Percentiles rank a stretch among this genome's conserved stretches.
phyloP scores from a whole-genome alignment of 2,888 invertebrate genomes.

The Xylophagus ater region DNA sequence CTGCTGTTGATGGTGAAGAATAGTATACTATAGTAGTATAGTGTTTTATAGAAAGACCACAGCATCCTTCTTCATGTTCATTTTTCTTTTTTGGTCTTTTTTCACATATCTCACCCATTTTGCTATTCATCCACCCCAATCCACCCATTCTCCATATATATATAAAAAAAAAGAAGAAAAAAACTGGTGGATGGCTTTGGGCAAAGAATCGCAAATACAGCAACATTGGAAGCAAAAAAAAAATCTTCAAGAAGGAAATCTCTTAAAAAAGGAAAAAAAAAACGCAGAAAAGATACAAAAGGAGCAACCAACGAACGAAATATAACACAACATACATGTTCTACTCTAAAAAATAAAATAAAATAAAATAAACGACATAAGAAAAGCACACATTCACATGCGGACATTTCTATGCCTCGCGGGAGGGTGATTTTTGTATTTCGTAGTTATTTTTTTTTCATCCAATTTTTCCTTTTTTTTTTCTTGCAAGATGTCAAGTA shows the following conservation, averaged over 20 bases:
- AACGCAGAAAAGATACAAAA: slow-evolving; percentile 11
- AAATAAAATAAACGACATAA: neutral
- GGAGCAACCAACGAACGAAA: slow-evolving; percentile 10
- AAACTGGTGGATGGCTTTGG: slow-evolving; percentile 6
- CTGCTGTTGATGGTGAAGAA: no score
- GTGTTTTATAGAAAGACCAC: no score
- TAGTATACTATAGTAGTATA: no score
- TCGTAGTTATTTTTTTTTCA: neutral
- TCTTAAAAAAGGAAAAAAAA: slow-evolving; percentile 7
- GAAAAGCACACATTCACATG: neutral
- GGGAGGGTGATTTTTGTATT: slow-evolving; percentile 2
- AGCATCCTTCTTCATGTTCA: no score
- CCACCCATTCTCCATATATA: no score
- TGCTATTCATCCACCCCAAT: no score
- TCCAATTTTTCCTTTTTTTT: neutral
- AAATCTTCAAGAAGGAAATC: no score
- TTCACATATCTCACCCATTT: no score
- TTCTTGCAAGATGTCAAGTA: slow-evolving; percentile 7
- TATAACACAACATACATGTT: neutral
- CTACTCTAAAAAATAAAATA: neutral
- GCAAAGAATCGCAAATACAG: no score
- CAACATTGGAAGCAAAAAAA: slow-evolving; percentile 5
- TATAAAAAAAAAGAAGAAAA: no score
- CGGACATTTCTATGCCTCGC: slow-evolving; percentile 1
- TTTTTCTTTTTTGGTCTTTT: no score